These are phyloP conservation scores for Channallabes apus DNA, from an alignment of 2,797 vertebrate genomes.

Conservation along the genomic window DNA sequence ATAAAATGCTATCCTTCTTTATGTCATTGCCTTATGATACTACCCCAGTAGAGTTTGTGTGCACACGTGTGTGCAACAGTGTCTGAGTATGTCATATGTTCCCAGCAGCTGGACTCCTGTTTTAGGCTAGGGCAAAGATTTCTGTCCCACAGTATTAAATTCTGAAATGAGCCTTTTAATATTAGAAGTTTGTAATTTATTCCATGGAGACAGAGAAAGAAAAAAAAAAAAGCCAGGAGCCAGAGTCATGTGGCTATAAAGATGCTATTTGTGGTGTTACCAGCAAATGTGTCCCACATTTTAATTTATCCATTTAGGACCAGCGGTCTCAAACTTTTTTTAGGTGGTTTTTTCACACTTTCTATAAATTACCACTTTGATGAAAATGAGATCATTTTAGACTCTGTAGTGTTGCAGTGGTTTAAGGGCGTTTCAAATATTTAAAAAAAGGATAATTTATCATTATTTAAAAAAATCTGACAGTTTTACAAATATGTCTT, in stretches of 20 bases:
- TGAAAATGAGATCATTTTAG: neutral
- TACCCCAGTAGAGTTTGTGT: neutral
- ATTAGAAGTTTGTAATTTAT: constrained; percentile 35
- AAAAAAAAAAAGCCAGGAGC: neutral
- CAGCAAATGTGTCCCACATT: constrained; percentile 27
- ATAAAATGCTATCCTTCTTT: neutral
- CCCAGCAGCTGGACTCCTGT: constrained; percentile 33
- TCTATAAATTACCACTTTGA: neutral
- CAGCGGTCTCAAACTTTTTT: neutral
- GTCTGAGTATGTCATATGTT: constrained; percentile 23
- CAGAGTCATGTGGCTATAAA: neutral
- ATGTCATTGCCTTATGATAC: neutral
- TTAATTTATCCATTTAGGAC: constrained; percentile 16
- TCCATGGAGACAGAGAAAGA: constrained; percentile 28
- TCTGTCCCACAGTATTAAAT: constrained; percentile 14
- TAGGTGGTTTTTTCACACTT: neutral
- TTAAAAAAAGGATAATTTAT: neutral
- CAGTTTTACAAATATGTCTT: neutral
- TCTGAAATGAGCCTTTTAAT: constrained; percentile 39
- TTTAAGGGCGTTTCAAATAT: neutral
- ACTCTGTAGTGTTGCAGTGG: neutral
- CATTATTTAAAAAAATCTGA: neutral
- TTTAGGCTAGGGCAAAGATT: constrained; percentile 7
- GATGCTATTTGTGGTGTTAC: neutral
- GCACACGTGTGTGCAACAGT: too few relatives aligned